A percentile compares a stretch with the other conserved stretches of the same genome.
phyloP scores from a whole-genome alignment of 2,888 invertebrate species.

The Hypercompe scribonia region DNA sequence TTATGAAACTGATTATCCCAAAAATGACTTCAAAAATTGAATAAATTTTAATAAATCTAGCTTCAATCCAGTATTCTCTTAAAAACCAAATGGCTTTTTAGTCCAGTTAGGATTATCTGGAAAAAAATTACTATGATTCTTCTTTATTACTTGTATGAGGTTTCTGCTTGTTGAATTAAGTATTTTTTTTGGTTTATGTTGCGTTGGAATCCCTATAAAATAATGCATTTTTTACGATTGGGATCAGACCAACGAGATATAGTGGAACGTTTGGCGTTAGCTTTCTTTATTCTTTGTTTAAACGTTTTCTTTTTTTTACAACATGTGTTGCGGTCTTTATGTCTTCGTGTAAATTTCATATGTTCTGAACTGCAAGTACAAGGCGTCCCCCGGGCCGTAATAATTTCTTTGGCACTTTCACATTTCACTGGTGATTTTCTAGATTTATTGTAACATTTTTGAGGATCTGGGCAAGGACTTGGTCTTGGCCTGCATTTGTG shows the following conservation, averaged over 20 bases:
- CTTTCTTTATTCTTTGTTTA: constrained; percentile 3
- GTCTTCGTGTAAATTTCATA: background rate
- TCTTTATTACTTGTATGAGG: background rate
- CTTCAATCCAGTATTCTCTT: background rate
- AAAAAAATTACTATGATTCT: background rate
- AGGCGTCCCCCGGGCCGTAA: constrained; percentile 6
- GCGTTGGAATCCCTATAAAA: constrained; percentile 7
- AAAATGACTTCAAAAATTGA: background rate
- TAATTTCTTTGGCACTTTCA: constrained; percentile 66
- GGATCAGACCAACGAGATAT: constrained; percentile 11
- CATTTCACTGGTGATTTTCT: constrained; percentile 68
- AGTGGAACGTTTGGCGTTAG: constrained; percentile 11
- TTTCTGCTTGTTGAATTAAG: background rate
- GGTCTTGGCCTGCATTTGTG: constrained; percentile 75
- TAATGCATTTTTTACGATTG: constrained; percentile 3
- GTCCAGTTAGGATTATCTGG: background rate
- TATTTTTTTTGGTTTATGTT: background rate
- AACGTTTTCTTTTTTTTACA: constrained; percentile 4
- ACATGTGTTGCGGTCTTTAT: background rate
- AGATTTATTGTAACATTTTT: constrained; percentile 73
- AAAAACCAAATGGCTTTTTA: background rate
- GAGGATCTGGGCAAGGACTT: constrained; percentile 73
- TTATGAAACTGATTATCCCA: background rate
- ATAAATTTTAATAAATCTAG: background rate
- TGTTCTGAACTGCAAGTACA: constrained; percentile 8